These are phyloP conservation scores for Synanthedon formicaeformis DNA, from an alignment of 2,888 invertebrate genomes.

Conservation along the genomic window DNA sequence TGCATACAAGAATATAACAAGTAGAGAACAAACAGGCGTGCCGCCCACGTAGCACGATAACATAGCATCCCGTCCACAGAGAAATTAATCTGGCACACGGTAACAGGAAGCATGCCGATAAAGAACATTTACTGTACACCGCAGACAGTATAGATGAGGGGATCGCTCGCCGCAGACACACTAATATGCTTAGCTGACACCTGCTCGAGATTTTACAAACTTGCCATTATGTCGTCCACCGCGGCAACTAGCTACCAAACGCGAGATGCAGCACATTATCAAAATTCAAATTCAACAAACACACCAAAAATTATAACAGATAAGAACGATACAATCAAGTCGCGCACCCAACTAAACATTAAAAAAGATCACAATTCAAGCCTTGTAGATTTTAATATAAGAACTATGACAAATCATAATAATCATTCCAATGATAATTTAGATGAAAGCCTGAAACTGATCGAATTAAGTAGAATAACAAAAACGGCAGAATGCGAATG, in stretches of 20 bases:
- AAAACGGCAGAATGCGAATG: conserved; percentile 31
- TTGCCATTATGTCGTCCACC: conserved; percentile 1
- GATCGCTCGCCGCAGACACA: conserved; percentile 12
- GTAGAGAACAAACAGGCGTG: conserved; percentile 46
- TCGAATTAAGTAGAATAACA: conserved; percentile 55
- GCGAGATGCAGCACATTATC: conserved; percentile 4
- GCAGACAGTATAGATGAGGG: conserved; percentile 20
- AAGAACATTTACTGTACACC: conserved; percentile 14
- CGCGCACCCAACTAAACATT: conserved; percentile 10
- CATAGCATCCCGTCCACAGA: conserved; percentile 52
- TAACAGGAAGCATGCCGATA: conserved; percentile 57
- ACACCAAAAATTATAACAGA: conserved; percentile 1
- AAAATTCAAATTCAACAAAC: conserved; percentile 7
- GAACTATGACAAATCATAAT: conserved; percentile 24
- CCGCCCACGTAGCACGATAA: conserved; percentile 58
- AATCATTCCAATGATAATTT: conserved; percentile 55
- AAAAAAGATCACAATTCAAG: conserved; percentile 15
- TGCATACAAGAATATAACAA: conserved; percentile 58
- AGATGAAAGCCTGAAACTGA: conserved; percentile 41
- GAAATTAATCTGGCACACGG: conserved; percentile 59
- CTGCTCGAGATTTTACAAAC: conserved; percentile 9
- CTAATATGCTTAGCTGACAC: conserved; percentile 56
- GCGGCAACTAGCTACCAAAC: conserved; percentile 8
- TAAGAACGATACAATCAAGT: conserved; percentile 3
- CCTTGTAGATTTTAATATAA: conserved; percentile 24